phyloP scores from a whole-genome alignment of 2,888 invertebrate species.

The Thecophora atra region DNA sequence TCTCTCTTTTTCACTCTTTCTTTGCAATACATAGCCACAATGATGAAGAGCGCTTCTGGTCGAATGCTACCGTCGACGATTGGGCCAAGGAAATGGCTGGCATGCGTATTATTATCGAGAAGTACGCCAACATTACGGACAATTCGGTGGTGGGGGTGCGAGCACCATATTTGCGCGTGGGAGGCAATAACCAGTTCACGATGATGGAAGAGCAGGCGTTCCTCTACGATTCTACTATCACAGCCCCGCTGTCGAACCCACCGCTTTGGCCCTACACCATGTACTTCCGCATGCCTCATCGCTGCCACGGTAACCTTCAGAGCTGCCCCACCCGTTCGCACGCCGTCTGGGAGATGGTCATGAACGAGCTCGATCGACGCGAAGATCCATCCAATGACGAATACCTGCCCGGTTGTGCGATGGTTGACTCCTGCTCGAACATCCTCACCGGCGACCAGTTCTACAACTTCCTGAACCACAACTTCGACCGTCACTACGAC shows the following conservation, averaged over 20 bases:
- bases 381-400: slow-evolving; percentile 92
- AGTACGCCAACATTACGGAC: slow-evolving; percentile 88
- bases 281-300: slow-evolving; percentile 96
- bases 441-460: slow-evolving; percentile 92
- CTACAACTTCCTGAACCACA: slow-evolving; percentile 93
- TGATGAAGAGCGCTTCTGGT: slow-evolving; percentile 92
- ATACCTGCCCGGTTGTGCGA: slow-evolving; percentile 88
- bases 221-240: slow-evolving; percentile 94
- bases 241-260: slow-evolving; percentile 88
- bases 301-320: slow-evolving; percentile 91
- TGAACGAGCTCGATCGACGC: slow-evolving; percentile 91
- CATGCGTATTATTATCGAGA: slow-evolving; percentile 89
- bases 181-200: slow-evolving; percentile 95
- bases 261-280: slow-evolving; percentile 98
- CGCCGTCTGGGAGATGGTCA: slow-evolving; percentile 96
- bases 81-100: slow-evolving; percentile 97
- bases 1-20: slow-evolving; percentile 2
- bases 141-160: slow-evolving; percentile 92
- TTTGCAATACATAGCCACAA: slow-evolving; percentile 74
- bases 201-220: slow-evolving; percentile 98
- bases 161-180: slow-evolving; percentile 89
- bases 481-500: slow-evolving; percentile 91
- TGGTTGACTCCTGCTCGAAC: slow-evolving; percentile 95
- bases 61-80: slow-evolving; percentile 88
- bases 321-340: slow-evolving; percentile 91